Conservation (phyloP, 2,888 invertebrate genomes). For the Eupithecia pulchellata region DNA sequence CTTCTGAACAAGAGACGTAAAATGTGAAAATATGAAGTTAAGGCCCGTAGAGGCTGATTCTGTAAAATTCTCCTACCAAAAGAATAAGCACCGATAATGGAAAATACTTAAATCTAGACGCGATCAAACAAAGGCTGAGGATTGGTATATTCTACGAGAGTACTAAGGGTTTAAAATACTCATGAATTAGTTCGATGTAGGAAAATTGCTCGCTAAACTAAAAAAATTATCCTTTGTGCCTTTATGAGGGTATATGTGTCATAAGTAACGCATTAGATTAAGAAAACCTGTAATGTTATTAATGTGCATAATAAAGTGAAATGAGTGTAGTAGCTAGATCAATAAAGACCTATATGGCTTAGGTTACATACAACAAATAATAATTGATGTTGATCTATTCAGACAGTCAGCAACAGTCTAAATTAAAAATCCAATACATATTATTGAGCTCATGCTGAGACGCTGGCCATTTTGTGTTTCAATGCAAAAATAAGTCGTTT, state of each 20-base stretch:
- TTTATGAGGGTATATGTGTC: too few relatives aligned
- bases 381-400: neutral
- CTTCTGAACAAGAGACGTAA: constrained; percentile 61
- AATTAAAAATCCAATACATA: neutral
- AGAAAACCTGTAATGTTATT: too few relatives aligned
- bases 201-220: neutral
- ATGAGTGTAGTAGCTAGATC: too few relatives aligned
- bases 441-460: too few relatives aligned
- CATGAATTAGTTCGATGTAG: neutral
- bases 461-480: too few relatives aligned
- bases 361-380: neutral
- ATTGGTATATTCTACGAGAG: neutral
- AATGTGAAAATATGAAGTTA: constrained; percentile 61
- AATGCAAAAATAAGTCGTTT: too few relatives aligned
- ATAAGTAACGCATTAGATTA: too few relatives aligned
- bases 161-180: neutral
- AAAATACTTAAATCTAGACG: constrained; percentile 1
- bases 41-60: constrained; percentile 15
- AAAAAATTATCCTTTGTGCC: too few relatives aligned
- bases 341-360: too few relatives aligned
- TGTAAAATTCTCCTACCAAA: neutral
- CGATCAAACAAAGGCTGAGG: neutral
- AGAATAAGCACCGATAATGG: neutral
- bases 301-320: too few relatives aligned
- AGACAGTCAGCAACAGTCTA: neutral